phyloP scores from a whole-genome alignment of 2,113 vertebrate genomes.

The Mungos mungo region DNA sequence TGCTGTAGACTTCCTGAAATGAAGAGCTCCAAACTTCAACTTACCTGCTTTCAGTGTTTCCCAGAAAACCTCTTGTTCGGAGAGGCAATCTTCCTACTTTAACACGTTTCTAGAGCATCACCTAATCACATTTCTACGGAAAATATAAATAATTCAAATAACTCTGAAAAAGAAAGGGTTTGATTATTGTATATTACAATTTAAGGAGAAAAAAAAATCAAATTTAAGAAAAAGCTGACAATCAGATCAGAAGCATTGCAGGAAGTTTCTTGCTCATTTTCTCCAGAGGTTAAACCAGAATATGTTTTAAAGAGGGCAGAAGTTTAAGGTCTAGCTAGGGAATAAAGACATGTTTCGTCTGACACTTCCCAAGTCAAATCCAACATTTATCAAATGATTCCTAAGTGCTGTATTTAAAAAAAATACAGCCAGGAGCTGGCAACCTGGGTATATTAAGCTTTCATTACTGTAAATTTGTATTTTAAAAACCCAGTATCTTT shows the following conservation, averaged over 20 bases:
- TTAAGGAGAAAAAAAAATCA: conserved; percentile 37
- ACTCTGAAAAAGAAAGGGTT: conserved; percentile 67
- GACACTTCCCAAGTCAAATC: conserved; percentile 75
- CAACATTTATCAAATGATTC: conserved; percentile 73
- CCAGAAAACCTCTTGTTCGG: conserved; percentile 20
- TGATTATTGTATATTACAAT: conserved; percentile 69
- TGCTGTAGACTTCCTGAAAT: neutral
- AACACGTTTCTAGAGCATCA: conserved; percentile 50
- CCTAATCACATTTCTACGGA: conserved; percentile 60
- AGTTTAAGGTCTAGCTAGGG: conserved; percentile 78
- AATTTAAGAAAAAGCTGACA: conserved; percentile 67
- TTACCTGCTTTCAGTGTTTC: conserved; percentile 16
- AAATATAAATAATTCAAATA: conserved; percentile 78
- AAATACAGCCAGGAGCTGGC: conserved; percentile 48
- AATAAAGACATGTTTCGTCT: conserved; percentile 78
- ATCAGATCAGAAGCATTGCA: conserved; percentile 35
- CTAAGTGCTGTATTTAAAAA: conserved; percentile 59
- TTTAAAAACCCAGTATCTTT: conserved; percentile 66
- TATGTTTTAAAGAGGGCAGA: conserved; percentile 72
- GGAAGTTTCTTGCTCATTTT: conserved; percentile 68
- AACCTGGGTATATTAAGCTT: conserved; percentile 64
- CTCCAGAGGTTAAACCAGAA: conserved; percentile 69
- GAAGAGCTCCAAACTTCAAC: neutral
- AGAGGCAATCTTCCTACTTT: conserved; percentile 48
- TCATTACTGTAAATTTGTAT: conserved; percentile 73